Conservation (phyloP, 2,888 invertebrate genomes). For the Pelosia muscerda region DNA sequence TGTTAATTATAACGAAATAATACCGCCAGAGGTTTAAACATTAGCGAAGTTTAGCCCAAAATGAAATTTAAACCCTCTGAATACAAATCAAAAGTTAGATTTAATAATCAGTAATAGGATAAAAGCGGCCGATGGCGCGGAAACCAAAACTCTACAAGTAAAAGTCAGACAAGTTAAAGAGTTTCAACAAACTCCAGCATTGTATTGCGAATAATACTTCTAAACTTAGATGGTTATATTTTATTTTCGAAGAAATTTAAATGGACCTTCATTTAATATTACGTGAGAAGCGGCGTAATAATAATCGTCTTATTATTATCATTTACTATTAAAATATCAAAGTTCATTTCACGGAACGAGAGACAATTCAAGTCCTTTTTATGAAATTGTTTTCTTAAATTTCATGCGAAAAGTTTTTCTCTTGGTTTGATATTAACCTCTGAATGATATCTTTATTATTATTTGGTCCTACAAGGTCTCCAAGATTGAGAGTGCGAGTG, state of each 20-base stretch:
- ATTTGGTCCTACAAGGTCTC: too few species aligned
- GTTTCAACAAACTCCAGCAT: conserved; percentile 49
- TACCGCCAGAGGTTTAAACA: conserved; percentile 50
- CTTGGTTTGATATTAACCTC: not conserved
- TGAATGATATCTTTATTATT: not conserved
- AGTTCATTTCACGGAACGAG: not conserved
- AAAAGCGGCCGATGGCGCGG: conserved; percentile 66
- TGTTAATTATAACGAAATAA: conserved; percentile 53
- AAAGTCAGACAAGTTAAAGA: conserved; percentile 61
- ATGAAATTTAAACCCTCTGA: conserved; percentile 70
- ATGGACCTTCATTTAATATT: conserved; percentile 9
- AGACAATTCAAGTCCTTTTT: not conserved
- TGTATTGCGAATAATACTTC: conserved; percentile 47
- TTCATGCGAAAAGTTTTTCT: conserved; percentile 4
- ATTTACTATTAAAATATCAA: conserved; percentile 11
- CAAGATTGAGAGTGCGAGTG: too few species aligned
- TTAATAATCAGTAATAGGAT: conserved; percentile 79
- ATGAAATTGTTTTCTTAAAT: not conserved
- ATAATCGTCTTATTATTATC: conserved; percentile 7
- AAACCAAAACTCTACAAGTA: conserved; percentile 53
- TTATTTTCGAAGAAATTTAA: conserved; percentile 23
- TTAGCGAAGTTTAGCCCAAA: conserved; percentile 61
- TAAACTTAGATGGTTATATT: conserved; percentile 29
- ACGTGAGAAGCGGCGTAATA: conserved; percentile 3
- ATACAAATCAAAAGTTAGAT: conserved; percentile 66